phyloP scores from a whole-genome alignment of 2,797 vertebrate species.

The Choloepus didactylus region DNA sequence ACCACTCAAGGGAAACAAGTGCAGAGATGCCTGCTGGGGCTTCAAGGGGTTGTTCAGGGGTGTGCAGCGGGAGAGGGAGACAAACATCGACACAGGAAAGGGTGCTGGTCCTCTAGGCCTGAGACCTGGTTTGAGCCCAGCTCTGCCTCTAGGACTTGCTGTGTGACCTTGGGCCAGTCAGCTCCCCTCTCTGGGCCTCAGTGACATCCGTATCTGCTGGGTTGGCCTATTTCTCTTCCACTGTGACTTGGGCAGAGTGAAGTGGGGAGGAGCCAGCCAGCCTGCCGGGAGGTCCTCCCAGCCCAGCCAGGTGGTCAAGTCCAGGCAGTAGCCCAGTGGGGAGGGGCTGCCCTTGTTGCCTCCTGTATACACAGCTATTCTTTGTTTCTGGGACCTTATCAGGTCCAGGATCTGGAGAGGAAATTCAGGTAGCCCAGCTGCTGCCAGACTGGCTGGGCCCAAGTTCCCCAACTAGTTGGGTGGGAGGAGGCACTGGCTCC shows the following conservation, averaged over 20 bases:
- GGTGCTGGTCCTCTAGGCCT: neutral
- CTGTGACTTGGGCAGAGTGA: neutral
- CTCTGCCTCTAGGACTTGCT: constrained; percentile 9
- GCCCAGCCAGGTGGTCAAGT: neutral
- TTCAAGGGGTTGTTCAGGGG: neutral
- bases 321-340: constrained; percentile 45
- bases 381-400: constrained; percentile 66
- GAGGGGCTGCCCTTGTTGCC: neutral
- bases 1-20: neutral
- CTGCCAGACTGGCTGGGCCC: neutral
- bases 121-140: neutral
- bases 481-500: neutral
- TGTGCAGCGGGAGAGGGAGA: neutral
- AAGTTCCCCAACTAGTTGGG: neutral
- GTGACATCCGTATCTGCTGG: neutral
- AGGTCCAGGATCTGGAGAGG: constrained; percentile 41
- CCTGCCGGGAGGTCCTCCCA: constrained; percentile 19
- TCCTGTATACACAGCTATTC: neutral
- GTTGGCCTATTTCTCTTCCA: constrained; percentile 12
- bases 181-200: neutral
- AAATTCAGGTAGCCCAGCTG: neutral
- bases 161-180: neutral
- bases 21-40: neutral
- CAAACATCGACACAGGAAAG: neutral
- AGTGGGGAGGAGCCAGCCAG: neutral